These are phyloP conservation scores for Notamacropus eugenii DNA, from an alignment of 2,797 vertebrate species.

Conservation along the genomic window DNA sequence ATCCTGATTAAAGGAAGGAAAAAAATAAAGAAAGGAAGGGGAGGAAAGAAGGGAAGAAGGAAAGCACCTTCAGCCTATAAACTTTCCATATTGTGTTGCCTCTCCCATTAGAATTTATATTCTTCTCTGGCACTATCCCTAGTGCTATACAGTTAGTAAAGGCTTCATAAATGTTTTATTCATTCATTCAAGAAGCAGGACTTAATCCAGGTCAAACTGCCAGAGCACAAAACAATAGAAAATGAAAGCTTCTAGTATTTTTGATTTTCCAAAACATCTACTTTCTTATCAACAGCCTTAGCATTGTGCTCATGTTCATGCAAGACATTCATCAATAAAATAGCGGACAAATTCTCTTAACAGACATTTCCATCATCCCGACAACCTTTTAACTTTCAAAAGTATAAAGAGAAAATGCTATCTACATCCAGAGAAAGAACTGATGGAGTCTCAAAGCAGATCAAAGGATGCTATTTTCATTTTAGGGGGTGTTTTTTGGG, in stretches of 20 bases:
- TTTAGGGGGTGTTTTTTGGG: not conserved
- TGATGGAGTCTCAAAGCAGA: not conserved
- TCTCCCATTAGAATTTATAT: too few species aligned
- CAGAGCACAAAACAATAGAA: slow-evolving; percentile 44
- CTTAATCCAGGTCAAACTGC: slow-evolving; percentile 11
- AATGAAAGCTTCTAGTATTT: slow-evolving; percentile 7
- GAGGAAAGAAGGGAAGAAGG: too few species aligned
- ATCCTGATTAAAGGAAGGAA: too few species aligned
- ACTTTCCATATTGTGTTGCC: too few species aligned
- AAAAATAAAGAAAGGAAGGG: too few species aligned
- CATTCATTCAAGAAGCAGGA: not conserved
- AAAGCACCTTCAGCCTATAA: not conserved
- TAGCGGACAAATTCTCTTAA: not conserved
- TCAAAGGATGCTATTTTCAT: not conserved
- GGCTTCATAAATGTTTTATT: not conserved
- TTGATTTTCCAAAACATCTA: too few species aligned
- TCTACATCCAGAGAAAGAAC: not conserved
- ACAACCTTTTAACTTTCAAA: slow-evolving; percentile 50
- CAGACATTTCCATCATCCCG: not conserved
- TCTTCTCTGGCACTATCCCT: not conserved
- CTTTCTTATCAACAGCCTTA: not conserved
- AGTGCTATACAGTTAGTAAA: not conserved
- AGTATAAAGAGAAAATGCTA: slow-evolving; percentile 19
- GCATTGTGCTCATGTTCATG: not conserved
- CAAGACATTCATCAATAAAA: not conserved